These are phyloP conservation scores for Maniola jurtina DNA, from an alignment of 1,140 invertebrate species.

Conservation along the genomic window DNA sequence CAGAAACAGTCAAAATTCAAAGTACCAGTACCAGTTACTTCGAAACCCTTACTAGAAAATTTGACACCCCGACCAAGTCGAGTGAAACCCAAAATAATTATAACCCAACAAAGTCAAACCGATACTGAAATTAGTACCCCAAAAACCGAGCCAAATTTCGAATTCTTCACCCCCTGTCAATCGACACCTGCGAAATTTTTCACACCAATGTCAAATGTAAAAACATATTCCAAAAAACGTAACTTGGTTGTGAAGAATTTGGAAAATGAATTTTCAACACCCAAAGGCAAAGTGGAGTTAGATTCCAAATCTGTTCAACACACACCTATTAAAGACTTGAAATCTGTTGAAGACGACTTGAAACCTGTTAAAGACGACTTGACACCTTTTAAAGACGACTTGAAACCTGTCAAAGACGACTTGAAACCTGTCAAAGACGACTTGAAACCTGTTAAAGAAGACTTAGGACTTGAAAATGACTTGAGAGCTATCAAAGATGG, in stretches of 20 bases:
- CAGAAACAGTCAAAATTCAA: conserved; percentile 46
- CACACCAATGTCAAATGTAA: conserved; percentile 51
- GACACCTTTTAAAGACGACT: too few species aligned
- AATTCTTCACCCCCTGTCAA: conserved; percentile 19
- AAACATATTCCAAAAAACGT: conserved; percentile 47
- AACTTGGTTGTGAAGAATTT: conserved; percentile 58
- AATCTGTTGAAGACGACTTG: neutral
- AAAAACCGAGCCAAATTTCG: conserved; percentile 15
- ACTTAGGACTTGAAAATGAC: too few species aligned
- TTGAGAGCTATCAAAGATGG: too few species aligned
- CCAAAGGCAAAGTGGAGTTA: conserved; percentile 34
- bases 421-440: too few species aligned
- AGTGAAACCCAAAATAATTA: conserved; percentile 38
- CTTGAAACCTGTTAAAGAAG: too few species aligned
- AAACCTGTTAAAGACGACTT: neutral
- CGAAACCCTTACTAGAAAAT: conserved; percentile 46
- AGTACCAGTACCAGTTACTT: conserved; percentile 48
- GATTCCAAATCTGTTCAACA: too few species aligned
- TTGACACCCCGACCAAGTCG: conserved; percentile 39
- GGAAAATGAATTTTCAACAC: conserved; percentile 52
- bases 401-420: too few species aligned
- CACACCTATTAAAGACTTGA: too few species aligned
- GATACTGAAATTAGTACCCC: conserved; percentile 32
- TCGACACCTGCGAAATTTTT: conserved; percentile 39
- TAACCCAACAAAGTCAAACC: conserved; percentile 28